phyloP scores from a whole-genome alignment of 2,888 invertebrate genomes.

The Helleia helle region DNA sequence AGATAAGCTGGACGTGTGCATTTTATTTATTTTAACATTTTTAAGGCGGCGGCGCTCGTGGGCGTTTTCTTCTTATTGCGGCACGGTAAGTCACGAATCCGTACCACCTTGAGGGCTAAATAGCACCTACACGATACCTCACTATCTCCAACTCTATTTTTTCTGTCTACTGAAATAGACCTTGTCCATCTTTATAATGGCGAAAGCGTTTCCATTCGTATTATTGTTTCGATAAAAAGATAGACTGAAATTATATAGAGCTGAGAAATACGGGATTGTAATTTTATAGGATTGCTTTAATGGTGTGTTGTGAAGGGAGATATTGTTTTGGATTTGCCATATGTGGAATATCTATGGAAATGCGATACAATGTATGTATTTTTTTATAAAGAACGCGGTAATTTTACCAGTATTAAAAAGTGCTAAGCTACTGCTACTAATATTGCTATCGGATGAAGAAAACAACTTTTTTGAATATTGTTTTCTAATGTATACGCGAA shows the following conservation, averaged over 20 bases:
- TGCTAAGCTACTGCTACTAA: too few species aligned
- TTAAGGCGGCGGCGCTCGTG: conserved; percentile 47
- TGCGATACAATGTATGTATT: too few species aligned
- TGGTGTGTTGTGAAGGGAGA: too few species aligned
- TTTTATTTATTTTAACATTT: conserved; percentile 73
- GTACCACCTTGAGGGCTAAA: conserved; percentile 61
- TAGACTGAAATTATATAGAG: conserved; percentile 11
- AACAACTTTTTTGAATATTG: too few species aligned
- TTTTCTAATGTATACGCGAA: too few species aligned
- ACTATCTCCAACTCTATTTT: conserved; percentile 22
- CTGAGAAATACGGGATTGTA: conserved; percentile 1
- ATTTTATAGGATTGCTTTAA: conserved; percentile 8
- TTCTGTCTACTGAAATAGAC: conserved; percentile 20
- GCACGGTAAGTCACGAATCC: conserved; percentile 65
- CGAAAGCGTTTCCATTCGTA: conserved; percentile 19
- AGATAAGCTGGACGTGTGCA: conserved; percentile 69
- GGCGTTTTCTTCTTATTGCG: conserved; percentile 42
- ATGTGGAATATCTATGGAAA: too few species aligned
- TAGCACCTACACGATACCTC: conserved; percentile 47
- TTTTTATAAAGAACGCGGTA: too few species aligned
- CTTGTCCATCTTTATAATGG: conserved; percentile 22
- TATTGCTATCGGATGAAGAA: too few species aligned
- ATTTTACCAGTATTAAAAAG: too few species aligned
- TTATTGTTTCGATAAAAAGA: conserved; percentile 19
- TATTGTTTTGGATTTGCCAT: too few species aligned